Conservation (phyloP, 35 echinoderm and acorn worm genomes). For the Amphiura filiformis region DNA sequence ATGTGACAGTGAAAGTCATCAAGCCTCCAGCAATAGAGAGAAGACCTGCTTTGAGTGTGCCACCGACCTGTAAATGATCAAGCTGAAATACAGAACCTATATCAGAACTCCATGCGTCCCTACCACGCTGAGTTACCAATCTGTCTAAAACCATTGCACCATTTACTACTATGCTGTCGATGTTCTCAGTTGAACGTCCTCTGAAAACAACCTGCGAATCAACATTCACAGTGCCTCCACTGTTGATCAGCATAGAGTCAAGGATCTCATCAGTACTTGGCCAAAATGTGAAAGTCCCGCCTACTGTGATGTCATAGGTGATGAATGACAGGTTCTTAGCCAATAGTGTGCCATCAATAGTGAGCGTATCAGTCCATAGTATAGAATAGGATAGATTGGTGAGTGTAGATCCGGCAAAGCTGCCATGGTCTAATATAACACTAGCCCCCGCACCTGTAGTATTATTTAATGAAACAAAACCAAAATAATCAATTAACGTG, state of each 20-base stretch:
- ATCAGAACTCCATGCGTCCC: slow-evolving; percentile 32
- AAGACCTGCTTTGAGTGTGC: slow-evolving; percentile 44
- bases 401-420: slow-evolving; percentile 16
- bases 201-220: slow-evolving; percentile 22
- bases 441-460: slow-evolving; percentile 21
- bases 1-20: slow-evolving; percentile 16
- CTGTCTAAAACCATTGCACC: slow-evolving; percentile 45
- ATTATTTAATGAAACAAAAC: no score
- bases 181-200: slow-evolving; percentile 15
- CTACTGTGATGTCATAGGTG: slow-evolving; percentile 17
- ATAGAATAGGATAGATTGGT: slow-evolving; percentile 40
- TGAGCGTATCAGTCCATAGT: slow-evolving; percentile 15
- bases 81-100: slow-evolving; percentile 41
- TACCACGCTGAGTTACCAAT: not conserved
- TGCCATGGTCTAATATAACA: slow-evolving; percentile 31
- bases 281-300: slow-evolving; percentile 42
- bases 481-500: no score
- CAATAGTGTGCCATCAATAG: slow-evolving; percentile 29
- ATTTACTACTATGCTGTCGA: slow-evolving; percentile 7
- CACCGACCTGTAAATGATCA: slow-evolving; percentile 44
- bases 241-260: slow-evolving; percentile 18
- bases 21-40: slow-evolving; percentile 31
- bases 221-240: slow-evolving; percentile 32
- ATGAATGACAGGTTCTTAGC: slow-evolving; percentile 51
- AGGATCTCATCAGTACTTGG: slow-evolving; percentile 35